Conservation (phyloP, 1,140 invertebrate genomes). For the Ceratosolen solmsi region DNA sequence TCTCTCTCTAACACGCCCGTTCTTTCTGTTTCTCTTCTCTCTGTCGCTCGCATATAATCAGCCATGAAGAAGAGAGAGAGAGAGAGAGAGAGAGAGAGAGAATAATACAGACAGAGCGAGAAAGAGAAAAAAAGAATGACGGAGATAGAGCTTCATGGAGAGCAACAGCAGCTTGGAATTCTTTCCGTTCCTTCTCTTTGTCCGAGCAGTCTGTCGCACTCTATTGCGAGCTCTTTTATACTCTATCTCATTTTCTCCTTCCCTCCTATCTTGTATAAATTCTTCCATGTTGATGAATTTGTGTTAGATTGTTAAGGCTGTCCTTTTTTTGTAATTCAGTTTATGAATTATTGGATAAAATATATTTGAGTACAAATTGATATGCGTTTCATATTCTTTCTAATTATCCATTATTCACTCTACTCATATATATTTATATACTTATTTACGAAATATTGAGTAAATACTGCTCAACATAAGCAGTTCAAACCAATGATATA, state of each 20-base stretch:
- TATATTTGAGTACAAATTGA: too few species aligned
- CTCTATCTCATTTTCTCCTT: background rate
- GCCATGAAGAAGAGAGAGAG: background rate
- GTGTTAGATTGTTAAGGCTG: background rate
- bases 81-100: conserved; percentile 2
- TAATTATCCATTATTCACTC: too few species aligned
- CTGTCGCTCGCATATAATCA: background rate
- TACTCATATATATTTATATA: too few species aligned
- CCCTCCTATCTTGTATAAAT: background rate
- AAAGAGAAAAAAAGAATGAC: conserved; percentile 5
- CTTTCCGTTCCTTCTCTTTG: conserved; percentile 20
- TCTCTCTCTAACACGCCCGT: too few species aligned
- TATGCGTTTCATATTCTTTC: too few species aligned
- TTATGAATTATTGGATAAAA: background rate
- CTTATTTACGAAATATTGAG: too few species aligned
- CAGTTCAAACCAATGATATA: too few species aligned
- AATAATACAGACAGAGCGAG: too few species aligned
- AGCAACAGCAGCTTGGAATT: conserved; percentile 4
- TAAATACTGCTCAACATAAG: too few species aligned
- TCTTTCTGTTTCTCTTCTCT: background rate
- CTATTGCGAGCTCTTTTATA: background rate
- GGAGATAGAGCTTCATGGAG: conserved; percentile 8
- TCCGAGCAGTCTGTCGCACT: background rate
- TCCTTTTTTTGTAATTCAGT: background rate
- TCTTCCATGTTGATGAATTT: conserved; percentile 7